Conservation (phyloP, 2,888 invertebrate species). For the Trissolcus brochymenae region DNA sequence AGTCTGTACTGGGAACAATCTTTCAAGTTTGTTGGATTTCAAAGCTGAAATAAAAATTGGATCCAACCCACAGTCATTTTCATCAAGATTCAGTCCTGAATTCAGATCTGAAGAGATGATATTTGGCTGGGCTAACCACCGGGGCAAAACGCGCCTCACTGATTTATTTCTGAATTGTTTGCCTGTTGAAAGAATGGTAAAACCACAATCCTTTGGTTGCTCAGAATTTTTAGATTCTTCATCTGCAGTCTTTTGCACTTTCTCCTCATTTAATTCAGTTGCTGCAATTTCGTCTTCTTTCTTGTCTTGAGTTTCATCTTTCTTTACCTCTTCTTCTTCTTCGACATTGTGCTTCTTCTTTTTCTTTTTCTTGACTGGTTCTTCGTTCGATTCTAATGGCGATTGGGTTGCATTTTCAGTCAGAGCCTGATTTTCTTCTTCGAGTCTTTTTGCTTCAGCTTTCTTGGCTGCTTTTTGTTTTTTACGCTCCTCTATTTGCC, state of each 20-base stretch:
- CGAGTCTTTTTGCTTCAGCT: too few relatives aligned
- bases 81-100: constrained; percentile 76
- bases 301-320: too few relatives aligned
- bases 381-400: too few relatives aligned
- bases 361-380: too few relatives aligned
- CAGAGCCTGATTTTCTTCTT: too few relatives aligned
- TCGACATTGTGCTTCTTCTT: too few relatives aligned
- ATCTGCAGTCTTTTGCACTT: neutral
- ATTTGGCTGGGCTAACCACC: constrained; percentile 90
- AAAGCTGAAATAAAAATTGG: constrained; percentile 81
- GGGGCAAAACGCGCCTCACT: constrained; percentile 87
- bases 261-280: neutral
- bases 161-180: constrained; percentile 63
- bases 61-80: constrained; percentile 80
- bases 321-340: too few relatives aligned
- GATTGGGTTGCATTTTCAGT: too few relatives aligned
- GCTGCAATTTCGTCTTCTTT: too few relatives aligned
- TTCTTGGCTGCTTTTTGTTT: too few relatives aligned
- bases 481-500: too few relatives aligned
- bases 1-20: constrained; percentile 91
- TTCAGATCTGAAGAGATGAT: constrained; percentile 85
- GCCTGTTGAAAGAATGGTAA: constrained; percentile 75
- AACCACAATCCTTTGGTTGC: constrained; percentile 57
- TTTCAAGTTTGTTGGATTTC: constrained; percentile 83
- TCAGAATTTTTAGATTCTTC: neutral